phyloP scores from a whole-genome alignment of 2,113 vertebrate genomes.

The Candoia aspera region DNA sequence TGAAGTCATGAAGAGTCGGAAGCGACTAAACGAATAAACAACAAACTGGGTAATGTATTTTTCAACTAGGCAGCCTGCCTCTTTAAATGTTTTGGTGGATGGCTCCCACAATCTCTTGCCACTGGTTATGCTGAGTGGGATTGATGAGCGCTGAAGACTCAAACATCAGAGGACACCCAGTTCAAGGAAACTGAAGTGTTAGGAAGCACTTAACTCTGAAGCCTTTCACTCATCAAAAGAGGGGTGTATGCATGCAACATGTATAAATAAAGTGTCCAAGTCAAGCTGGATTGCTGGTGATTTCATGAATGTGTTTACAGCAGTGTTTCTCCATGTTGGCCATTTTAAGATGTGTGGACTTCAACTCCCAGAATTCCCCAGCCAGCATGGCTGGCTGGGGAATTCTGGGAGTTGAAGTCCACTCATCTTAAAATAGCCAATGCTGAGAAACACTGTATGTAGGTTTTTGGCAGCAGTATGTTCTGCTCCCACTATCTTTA shows the following conservation, averaged over 20 bases:
- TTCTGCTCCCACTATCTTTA: not conserved
- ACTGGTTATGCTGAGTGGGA: not conserved
- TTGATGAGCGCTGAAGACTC: not conserved
- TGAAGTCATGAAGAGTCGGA: no score
- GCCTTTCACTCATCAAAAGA: not conserved
- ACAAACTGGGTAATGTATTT: not conserved
- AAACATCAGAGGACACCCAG: not conserved
- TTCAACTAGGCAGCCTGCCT: not conserved
- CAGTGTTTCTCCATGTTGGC: not conserved
- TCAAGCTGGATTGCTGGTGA: not conserved
- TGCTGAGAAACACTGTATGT: not conserved
- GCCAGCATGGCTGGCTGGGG: no score
- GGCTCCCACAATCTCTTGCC: not conserved
- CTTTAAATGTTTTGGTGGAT: not conserved
- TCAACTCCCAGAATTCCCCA: no score
- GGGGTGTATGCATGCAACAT: not conserved
- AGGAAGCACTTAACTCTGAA: not conserved
- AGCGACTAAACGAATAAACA: no score
- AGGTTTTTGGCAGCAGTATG: not conserved
- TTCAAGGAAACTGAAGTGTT: not conserved
- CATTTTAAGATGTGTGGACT: no score
- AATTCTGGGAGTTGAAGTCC: not conserved
- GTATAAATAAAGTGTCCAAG: not conserved
- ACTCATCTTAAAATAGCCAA: not conserved
- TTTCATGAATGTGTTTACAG: not conserved